Evolutionary conservation across 2,113 vertebrate species (phyloP).

Genomic region (Gopherus evgoodei): DNA sequence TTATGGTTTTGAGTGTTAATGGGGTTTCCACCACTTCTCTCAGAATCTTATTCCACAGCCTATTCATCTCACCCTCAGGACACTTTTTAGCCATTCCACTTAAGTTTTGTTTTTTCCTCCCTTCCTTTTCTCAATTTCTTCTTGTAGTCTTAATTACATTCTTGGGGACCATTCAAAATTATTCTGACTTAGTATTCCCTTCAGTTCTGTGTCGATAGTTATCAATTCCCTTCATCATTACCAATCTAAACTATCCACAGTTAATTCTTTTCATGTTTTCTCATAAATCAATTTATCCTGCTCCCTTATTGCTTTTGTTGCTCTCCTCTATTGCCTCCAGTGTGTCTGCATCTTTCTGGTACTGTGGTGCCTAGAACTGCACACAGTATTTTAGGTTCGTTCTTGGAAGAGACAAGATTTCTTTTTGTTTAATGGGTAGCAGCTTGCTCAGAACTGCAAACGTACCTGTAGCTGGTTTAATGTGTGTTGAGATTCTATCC

Average conservation of each 20-base stretch:
- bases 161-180: not conserved
- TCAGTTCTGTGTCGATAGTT: not conserved
- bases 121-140: not conserved
- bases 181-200: not conserved
- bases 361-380: not conserved
- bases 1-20: not conserved
- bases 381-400: not conserved
- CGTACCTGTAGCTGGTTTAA: not conserved
- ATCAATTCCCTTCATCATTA: not conserved
- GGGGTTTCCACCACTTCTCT: not conserved
- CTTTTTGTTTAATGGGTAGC: not conserved
- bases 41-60: not conserved
- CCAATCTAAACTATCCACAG: no score
- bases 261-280: not conserved
- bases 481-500: not conserved
- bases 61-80: not conserved
- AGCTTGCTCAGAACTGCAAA: not conserved
- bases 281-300: not conserved
- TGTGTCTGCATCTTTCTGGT: not conserved
- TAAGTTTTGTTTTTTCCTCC: not conserved
- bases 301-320: not conserved
- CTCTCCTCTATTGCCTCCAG: not conserved
- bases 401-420: not conserved
- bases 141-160: accelerated
- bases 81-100: not conserved